Evolutionary conservation across 1,140 invertebrate genomes (phyloP), one percentile per base, ranked within the genome.

Genomic region (Psix sp.): DNA sequence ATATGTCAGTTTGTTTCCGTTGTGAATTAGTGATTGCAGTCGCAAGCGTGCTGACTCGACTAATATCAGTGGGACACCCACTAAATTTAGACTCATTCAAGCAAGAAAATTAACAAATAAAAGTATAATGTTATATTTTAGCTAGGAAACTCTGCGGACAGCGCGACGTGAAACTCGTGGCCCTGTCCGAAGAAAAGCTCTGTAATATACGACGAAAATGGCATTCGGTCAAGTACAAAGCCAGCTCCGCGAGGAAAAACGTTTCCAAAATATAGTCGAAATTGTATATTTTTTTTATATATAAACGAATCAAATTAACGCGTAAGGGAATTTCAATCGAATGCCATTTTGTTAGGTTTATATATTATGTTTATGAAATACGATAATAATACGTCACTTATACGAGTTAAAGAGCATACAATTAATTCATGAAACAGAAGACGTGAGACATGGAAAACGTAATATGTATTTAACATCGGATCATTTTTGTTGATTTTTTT

Each of bases 231-330:
- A 78, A 87, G 85, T 87, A 87, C 85, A 87, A 87, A 86, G 73
- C 79, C 77, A 83, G 77, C 78, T 80, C 84, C 81, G 82, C 73
- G 79, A n/a, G 26, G 74, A 80, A 57, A 38, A 57, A 82, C 79
- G 77, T 83, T 84, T 84, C 77, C 77, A 82, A 82, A 82, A 76
- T 80, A 80, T 86, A 87, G 80, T 86, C 80, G 80, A 86, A 86
- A 87, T 87, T 87, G 83, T 87, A 86, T 87, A 86, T 86, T 87
- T 87, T 87, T 87, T 86, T 86, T 87, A 87, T 86, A 85, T 82
- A 80, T 71, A 29, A 39, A 78, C 62, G 70, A 83, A 84, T 79
- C 79, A 81, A 79, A 75, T 84, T 82, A 82, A 81, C 74, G 75
- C 84, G 80, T 86, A 85, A 84, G 77, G 57, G 74, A 76, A 79